A percentile compares a stretch with the other conserved stretches of the same genome.
phyloP scores from a whole-genome alignment of 2,113 vertebrate species.

The Ciconia maguari region DNA sequence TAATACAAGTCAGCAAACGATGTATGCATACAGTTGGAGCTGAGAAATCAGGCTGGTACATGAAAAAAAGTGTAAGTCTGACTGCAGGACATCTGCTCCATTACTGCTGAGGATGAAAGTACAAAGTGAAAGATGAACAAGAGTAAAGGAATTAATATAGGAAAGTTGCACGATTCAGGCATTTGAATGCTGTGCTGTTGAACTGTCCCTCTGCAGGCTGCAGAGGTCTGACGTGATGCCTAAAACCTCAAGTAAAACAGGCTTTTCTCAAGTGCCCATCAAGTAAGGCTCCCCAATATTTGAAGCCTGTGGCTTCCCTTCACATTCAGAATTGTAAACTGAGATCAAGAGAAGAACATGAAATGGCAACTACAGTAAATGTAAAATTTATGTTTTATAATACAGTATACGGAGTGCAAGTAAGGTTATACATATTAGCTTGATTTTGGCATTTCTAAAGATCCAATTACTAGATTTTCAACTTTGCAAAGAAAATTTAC shows the following conservation, averaged over 20 bases:
- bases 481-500: not conserved
- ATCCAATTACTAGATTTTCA: not conserved
- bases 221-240: not conserved
- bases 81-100: not conserved
- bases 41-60: not conserved
- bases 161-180: not conserved
- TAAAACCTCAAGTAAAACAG: not conserved
- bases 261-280: not conserved
- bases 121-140: not conserved
- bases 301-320: not conserved
- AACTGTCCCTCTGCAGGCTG: not conserved
- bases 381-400: too few relatives aligned
- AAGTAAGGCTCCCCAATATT: not conserved
- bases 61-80: not conserved
- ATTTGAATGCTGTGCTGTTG: not conserved
- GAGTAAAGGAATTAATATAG: not conserved
- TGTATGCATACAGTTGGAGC: not conserved
- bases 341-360: not conserved
- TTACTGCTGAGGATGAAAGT: not conserved
- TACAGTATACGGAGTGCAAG: not conserved
- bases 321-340: not conserved
- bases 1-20: not conserved
- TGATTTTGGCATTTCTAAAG: not conserved
- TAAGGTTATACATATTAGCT: not conserved
- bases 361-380: not conserved